A percentile compares a stretch with the other conserved stretches of the same genome.
Conservation (phyloP, 2,113 vertebrate species). For the Ctenomys sociabilis region DNA sequence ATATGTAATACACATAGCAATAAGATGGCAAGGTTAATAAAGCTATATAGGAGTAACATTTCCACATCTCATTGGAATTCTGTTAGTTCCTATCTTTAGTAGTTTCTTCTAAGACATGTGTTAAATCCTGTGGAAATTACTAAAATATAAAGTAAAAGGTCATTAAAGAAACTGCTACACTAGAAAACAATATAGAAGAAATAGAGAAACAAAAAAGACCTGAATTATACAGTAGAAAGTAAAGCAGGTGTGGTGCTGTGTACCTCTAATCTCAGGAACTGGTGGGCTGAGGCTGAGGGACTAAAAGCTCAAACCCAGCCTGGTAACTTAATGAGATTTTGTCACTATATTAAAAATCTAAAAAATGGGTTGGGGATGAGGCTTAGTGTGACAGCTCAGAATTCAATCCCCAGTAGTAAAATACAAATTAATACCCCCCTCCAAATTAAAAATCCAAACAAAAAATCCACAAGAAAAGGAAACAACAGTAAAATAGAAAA, state of each 20-base stretch:
- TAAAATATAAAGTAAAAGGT: background rate
- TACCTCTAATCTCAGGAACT: background rate
- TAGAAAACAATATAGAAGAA: background rate
- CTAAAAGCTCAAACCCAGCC: background rate
- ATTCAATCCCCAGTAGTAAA: background rate
- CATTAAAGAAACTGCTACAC: background rate
- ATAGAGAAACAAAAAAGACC: background rate
- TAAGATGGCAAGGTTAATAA: background rate
- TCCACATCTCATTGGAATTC: background rate
- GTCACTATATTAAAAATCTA: background rate
- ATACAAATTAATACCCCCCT: background rate
- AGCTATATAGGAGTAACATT: background rate
- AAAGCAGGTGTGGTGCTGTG: background rate
- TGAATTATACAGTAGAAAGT: background rate
- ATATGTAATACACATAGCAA: background rate
- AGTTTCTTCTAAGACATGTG: background rate
- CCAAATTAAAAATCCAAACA: background rate
- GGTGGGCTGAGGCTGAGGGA: background rate
- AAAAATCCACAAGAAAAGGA: background rate
- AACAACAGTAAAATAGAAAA: background rate
- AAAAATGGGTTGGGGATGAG: background rate
- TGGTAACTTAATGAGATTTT: background rate
- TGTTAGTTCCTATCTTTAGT: background rate
- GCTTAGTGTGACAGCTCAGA: background rate
- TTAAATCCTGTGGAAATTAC: background rate